Evolutionary conservation across 1,140 invertebrate species (phyloP), one percentile per base, ranked within the genome.

Genomic region (Rhagoletis zephyria): DNA sequence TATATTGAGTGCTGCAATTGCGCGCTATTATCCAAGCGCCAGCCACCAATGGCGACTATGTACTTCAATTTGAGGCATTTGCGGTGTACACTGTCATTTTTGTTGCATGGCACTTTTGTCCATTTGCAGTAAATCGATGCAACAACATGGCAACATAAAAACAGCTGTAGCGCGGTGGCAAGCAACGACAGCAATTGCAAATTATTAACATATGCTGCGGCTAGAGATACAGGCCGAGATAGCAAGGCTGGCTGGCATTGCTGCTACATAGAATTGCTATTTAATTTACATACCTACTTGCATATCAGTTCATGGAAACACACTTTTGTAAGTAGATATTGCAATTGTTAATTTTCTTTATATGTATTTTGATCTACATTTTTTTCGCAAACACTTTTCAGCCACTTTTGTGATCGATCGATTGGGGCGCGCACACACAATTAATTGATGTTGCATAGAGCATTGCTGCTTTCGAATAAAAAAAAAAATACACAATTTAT

Each of bases 101-200:
- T 51, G 74, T 19, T 19, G 51, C 74, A 81, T 30, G 19, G 7
- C 48, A 81, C 30, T 30, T 30, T 30, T 30, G 74, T 81, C n/a
- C 48, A 56, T 81, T 81, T 81, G 45, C 45, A 56, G 51, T 56
- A 81, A 81, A 81, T 81, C 56, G 48, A 56, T 81, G 74, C 74
- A 51, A 81, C 74, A 74, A 45, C 10, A 4, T 16, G 9, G 42
- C 12, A n/a, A 30, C 51, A 56, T 56, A 48, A 12, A 48, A 74
- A 74, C 45, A 81, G 16, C 48, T 59, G 48, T 81, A 48, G 45
- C 48, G 74, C 74, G 12, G 9, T 81, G 74, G 74, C 74, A 81
- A 9, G 74, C 74, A 81, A 81, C 45, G 74, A 81, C 74, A 81
- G 51, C 74, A 56, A 10, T 81, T 81, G 74, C 74, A 81, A 81